A percentile compares a stretch with the other conserved stretches of the same genome.
Evolutionary conservation across 2,888 invertebrate genomes (phyloP).

Genomic region (Eueremaeus valkanovi): DNA sequence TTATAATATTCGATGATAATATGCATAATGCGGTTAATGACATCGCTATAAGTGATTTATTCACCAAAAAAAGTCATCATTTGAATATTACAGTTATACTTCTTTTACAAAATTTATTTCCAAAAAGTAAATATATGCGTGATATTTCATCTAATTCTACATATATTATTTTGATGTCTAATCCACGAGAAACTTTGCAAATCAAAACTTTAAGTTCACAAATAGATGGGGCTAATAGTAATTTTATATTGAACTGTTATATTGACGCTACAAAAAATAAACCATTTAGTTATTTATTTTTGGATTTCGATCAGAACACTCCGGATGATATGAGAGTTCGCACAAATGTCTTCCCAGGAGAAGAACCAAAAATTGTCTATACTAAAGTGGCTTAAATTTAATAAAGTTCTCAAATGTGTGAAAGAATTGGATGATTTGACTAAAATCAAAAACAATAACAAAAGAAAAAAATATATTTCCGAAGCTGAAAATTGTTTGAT

Average conservation of each 20-base stretch:
- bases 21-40: not conserved
- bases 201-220: not conserved
- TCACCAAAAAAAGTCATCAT: not conserved
- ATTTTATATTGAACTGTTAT: not conserved
- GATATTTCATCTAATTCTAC: not conserved
- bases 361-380: constrained; percentile 9
- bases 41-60: not conserved
- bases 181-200: not conserved
- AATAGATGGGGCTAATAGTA: not conserved
- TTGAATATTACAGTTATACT: not conserved
- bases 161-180: not conserved
- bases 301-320: not conserved
- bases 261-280: constrained; percentile 1
- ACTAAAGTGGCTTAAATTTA: not conserved
- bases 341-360: not conserved
- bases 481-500: not conserved
- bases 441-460: not conserved
- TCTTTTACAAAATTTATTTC: not conserved
- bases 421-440: not conserved
- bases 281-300: not conserved
- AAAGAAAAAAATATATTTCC: not conserved
- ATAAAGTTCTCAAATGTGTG: not conserved
- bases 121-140: not conserved
- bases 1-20: not conserved
- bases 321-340: not conserved